Conservation (phyloP, 2,888 invertebrate species). For the Rhagium mordax region DNA sequence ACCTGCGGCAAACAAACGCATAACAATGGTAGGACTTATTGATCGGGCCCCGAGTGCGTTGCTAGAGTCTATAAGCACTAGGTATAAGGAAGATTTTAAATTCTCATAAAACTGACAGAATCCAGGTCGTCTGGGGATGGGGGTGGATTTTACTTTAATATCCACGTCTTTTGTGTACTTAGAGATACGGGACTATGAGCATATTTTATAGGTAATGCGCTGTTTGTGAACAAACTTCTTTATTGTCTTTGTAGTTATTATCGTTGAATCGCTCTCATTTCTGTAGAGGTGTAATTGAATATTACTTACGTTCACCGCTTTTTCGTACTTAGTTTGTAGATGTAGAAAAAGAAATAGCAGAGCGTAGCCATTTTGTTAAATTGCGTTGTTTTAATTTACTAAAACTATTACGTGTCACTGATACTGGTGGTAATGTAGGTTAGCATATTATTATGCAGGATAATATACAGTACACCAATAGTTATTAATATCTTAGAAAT, state of each 20-base stretch:
- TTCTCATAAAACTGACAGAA: slow-evolving; percentile 63
- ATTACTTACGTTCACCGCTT: too few species aligned
- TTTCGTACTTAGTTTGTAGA: too few species aligned
- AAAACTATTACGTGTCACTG: too few species aligned
- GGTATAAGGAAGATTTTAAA: slow-evolving; percentile 63
- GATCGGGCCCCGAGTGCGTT: slow-evolving; percentile 62
- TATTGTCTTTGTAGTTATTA: slow-evolving; percentile 15
- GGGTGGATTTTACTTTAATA: slow-evolving; percentile 57
- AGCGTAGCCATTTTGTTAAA: too few species aligned
- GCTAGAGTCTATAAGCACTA: slow-evolving; percentile 60
- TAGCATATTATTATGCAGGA: too few species aligned
- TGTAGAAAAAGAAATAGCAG: too few species aligned
- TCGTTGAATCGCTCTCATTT: not conserved
- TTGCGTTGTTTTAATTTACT: too few species aligned
- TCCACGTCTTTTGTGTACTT: slow-evolving; percentile 51
- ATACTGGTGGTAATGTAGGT: too few species aligned
- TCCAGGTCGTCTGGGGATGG: slow-evolving; percentile 54
- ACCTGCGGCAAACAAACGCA: slow-evolving; percentile 35
- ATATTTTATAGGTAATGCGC: slow-evolving; percentile 16
- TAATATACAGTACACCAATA: too few species aligned
- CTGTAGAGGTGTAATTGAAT: not conserved
- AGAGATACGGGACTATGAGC: slow-evolving; percentile 22
- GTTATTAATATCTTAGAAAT: too few species aligned
- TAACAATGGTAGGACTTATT: slow-evolving; percentile 50
- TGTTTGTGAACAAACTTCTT: slow-evolving; percentile 25